Percentiles rank a stretch among this genome's conserved stretches.
Conservation (phyloP, 1,140 invertebrate species). For the Branchinecta lindahli region DNA sequence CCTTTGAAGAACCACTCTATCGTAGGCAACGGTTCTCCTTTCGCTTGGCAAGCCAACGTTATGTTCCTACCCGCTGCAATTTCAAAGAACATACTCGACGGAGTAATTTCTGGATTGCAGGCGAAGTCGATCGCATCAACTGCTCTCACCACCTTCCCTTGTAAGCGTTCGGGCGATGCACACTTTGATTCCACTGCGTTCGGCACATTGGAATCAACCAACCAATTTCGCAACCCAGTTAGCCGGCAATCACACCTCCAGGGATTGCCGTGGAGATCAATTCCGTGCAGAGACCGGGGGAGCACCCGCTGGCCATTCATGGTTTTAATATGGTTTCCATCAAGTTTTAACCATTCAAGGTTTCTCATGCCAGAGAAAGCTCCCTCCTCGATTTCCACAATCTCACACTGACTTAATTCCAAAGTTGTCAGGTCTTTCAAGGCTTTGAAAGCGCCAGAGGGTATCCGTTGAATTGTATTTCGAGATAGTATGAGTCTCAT, state of each 20-base stretch:
- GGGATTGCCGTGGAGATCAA: slow-evolving; percentile 67
- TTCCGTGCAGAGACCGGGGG: slow-evolving; percentile 51
- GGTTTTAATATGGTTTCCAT: slow-evolving; percentile 57
- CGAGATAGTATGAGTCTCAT: slow-evolving; percentile 62
- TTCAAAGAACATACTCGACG: slow-evolving; percentile 50
- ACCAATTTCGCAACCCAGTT: slow-evolving; percentile 55
- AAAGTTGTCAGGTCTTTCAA: slow-evolving; percentile 56
- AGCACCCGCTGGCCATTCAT: slow-evolving; percentile 50
- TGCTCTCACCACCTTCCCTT: slow-evolving; percentile 46
- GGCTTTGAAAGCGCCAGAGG: slow-evolving; percentile 54
- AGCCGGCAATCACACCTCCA: slow-evolving; percentile 76
- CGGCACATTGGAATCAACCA: slow-evolving; percentile 52
- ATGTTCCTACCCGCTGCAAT: slow-evolving; percentile 60
- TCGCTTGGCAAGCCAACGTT: slow-evolving; percentile 56
- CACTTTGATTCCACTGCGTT: slow-evolving; percentile 55
- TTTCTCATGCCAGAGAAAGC: slow-evolving; percentile 63
- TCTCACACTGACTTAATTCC: slow-evolving; percentile 61
- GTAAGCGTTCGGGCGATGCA: slow-evolving; percentile 45
- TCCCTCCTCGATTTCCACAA: slow-evolving; percentile 54
- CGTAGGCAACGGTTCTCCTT: slow-evolving; percentile 56
- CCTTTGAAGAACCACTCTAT: slow-evolving; percentile 66
- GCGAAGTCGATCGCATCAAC: slow-evolving; percentile 57
- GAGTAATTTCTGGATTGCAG: slow-evolving; percentile 58
- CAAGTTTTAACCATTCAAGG: slow-evolving; percentile 65
- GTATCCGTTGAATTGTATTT: slow-evolving; percentile 58